Evolutionary conservation across 2,797 vertebrate genomes (phyloP).

Genomic region (Schizothorax lantsangensis): DNA sequence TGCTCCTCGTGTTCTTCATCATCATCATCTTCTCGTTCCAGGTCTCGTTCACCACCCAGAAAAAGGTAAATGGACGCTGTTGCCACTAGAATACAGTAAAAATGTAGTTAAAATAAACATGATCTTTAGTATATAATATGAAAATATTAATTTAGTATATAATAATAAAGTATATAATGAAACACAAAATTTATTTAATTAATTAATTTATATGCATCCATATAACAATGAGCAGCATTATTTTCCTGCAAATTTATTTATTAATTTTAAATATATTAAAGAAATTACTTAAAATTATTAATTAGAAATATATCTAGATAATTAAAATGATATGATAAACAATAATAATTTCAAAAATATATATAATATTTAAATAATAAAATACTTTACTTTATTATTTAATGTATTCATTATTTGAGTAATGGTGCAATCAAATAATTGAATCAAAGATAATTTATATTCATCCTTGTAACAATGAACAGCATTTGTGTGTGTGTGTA

Average conservation of each 20-base stretch:
- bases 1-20: constrained; percentile 60
- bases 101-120: not conserved
- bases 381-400: no score
- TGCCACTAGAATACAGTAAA: not conserved
- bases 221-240: not conserved
- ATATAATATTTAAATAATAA: no score
- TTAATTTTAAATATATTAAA: no score
- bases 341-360: no score
- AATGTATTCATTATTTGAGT: no score
- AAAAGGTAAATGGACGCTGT: constrained; percentile 77
- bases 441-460: no score
- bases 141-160: no score
- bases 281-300: no score
- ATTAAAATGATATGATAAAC: no score
- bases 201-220: not conserved
- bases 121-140: not conserved
- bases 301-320: no score
- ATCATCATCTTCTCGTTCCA: constrained; percentile 72
- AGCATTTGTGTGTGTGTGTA: no score
- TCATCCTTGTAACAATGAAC: not conserved
- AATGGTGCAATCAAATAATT: no score
- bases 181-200: not conserved
- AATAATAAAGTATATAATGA: not conserved
- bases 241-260: not conserved
- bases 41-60: constrained; percentile 84